Evolutionary conservation across 2,888 invertebrate species (phyloP), one percentile per base, ranked within the genome.

Genomic region (Actias luna): DNA sequence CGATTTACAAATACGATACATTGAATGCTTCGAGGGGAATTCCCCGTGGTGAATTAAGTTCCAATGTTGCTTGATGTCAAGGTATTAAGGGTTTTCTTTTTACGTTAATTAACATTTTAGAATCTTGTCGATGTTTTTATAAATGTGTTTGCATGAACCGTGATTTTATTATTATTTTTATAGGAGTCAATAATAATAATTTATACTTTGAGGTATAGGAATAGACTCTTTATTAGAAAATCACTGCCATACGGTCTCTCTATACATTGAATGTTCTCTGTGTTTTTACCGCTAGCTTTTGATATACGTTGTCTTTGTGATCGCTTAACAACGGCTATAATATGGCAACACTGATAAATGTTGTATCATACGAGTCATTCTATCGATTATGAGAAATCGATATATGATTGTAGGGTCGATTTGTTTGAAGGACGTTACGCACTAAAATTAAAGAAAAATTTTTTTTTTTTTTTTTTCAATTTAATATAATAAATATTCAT

Each of bases 381-480:
- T 72, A 67, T 75, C 67, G 65, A 67, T 69, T 50, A 27, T 67
- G 50, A 63, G 62, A 55, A 75, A 77, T 76, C 75, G 77, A 75
- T 67, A 61, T 67, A 67, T 25, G 0, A 8, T 12, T 25, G 12
- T 25, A 39, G 16, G 63, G 72, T 66, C n/a, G 33, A 33, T 55
- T 29, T 2, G 8, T 7, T 5, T 55, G 67, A 79, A n/a, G n/a
- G n/a, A n/a, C n/a, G n/a, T n/a, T n/a, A 78, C 81, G 81, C 83
- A 84, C 83, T 79, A 85, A 77, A 75, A 79, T 82, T 83, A 80
- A 86, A 84, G 84, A 83, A 83, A 84, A 84, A 85, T 87, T 88
- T 87, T 87, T 83, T 87, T 87, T 90, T 84, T 88, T 89, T 87
- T 91, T 90, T 90, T 89, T 91, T 89, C 88, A 87, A 88, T 86